These are phyloP conservation scores for Coleophora deauratella DNA, from an alignment of 2,888 invertebrate genomes.

Conservation along the genomic window DNA sequence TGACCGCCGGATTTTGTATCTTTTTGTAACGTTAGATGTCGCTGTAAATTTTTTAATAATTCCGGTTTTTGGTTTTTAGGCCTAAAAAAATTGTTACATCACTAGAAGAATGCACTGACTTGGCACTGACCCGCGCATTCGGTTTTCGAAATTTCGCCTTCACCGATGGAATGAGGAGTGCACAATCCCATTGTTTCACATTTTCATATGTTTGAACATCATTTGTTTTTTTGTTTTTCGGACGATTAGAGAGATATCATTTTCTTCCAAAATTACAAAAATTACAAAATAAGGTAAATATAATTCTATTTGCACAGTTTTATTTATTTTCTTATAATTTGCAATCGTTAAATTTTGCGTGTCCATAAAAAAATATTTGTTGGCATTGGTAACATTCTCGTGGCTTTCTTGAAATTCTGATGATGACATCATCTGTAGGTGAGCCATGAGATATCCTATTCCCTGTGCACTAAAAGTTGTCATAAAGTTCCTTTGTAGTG, in stretches of 20 bases:
- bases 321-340: slow-evolving; percentile 11
- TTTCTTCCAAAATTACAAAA: slow-evolving; percentile 74
- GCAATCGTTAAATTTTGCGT: slow-evolving; percentile 17
- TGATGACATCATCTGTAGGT: slow-evolving; percentile 63
- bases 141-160: slow-evolving; percentile 66
- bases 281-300: slow-evolving; percentile 72
- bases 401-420: slow-evolving; percentile 57
- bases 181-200: slow-evolving; percentile 70
- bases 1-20: slow-evolving; percentile 71
- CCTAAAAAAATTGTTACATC: slow-evolving; percentile 53
- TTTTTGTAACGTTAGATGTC: slow-evolving; percentile 49
- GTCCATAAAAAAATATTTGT: slow-evolving; percentile 24
- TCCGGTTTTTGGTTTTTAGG: slow-evolving; percentile 60
- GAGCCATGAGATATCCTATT: slow-evolving; percentile 37
- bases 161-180: slow-evolving; percentile 72
- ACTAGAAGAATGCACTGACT: slow-evolving; percentile 62
- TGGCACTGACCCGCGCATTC: slow-evolving; percentile 64
- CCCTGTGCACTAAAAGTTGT: slow-evolving; percentile 23
- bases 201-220: slow-evolving; percentile 73
- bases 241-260: slow-evolving; percentile 69
- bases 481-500: slow-evolving; percentile 19
- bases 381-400: slow-evolving; percentile 43
- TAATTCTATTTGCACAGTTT: slow-evolving; percentile 25
- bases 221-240: slow-evolving; percentile 75
- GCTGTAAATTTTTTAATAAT: slow-evolving; percentile 47